Base-by-base conservation (phyloP, 2,113 vertebrate genomes). In the Mormyrus iriodes region DNA sequence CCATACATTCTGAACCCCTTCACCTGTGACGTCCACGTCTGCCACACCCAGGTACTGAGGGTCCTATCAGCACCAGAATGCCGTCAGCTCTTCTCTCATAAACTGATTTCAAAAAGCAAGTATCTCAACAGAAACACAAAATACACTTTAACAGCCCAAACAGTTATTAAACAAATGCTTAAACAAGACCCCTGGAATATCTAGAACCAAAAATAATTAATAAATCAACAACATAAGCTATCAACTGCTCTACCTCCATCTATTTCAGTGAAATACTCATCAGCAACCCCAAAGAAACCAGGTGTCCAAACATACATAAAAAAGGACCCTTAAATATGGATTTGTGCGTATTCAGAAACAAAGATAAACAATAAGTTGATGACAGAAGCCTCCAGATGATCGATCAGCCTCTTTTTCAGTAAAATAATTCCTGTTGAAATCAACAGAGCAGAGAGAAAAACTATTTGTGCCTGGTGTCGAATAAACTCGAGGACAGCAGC, bases 41-140 rank as follows among this genome's bases (percentile, higher is more conserved):
- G 19, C 89, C 85, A 61, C 1, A 84, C 8, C 88, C 88, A 91
- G 92, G 91, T 88, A 93, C 91, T 92, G 79, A 35, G 85, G 89
- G 90, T 89, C 85, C 88, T 10, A 3, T 76, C 69, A 76, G 31
- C 4, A 92, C 90, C 91, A 94, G 94, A 91, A 91, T 82, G 87
- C 91, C 88, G 92, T 95, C 92, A 93, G 90, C 91, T 82, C 90
- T 90, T 21, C 89, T 44, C 90, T 90, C 93, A 92, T 93, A 93
- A 73, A 92, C 88, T 91, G 89, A 52, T 52, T 79, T 52, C 48
- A 79, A 65, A 52, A 88, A 19, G 69, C 46, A 48, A 51, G 46
- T 51, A 44, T 65, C 61, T 73, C 44, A 79, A 51, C 13, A 51
- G 3, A 3, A 76, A 88, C 42, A 48, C 58, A 51, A 19, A 19